These are phyloP conservation scores for Eilema sororculum DNA, from an alignment of 2,888 invertebrate species.

Conservation along the genomic window DNA sequence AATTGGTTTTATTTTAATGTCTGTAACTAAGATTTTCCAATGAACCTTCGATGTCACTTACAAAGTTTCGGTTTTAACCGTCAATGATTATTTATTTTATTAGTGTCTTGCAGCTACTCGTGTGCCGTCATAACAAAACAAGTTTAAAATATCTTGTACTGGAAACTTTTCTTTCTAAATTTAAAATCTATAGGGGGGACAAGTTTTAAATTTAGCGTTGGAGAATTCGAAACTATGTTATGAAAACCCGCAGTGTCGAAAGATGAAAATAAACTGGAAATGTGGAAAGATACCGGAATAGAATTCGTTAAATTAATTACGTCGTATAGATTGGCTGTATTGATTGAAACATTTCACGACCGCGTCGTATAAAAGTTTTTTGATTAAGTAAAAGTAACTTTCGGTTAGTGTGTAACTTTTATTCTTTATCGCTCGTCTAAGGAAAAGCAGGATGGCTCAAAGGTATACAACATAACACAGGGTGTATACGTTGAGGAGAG, in stretches of 20 bases:
- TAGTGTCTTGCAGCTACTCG: constrained; percentile 7
- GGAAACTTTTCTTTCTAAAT: constrained; percentile 3
- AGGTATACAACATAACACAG: not conserved
- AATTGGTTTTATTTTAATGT: not conserved
- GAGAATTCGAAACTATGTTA: constrained; percentile 1
- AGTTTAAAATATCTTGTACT: constrained; percentile 12
- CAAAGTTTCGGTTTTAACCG: not conserved
- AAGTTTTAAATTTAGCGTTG: constrained; percentile 8
- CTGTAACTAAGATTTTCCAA: not conserved
- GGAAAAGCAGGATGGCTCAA: not conserved
- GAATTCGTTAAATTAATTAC: not conserved
- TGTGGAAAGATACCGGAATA: not conserved
- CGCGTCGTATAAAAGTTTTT: not conserved
- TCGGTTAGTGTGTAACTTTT: not conserved
- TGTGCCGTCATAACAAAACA: constrained; percentile 7
- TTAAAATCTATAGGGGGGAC: constrained; percentile 9
- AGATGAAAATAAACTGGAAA: constrained; percentile 11
- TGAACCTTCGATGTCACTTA: not conserved
- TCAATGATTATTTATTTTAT: constrained; percentile 8
- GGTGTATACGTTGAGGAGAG: not conserved
- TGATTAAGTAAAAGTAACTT: not conserved
- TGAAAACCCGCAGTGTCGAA: not conserved
- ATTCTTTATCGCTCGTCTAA: not conserved
- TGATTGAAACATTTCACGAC: not conserved
- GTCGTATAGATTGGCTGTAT: not conserved